Percentiles rank a stretch among this genome's conserved stretches.
These are phyloP conservation scores for Cromileptes altivelis DNA, from an alignment of 2,113 vertebrate genomes.

Conservation along the genomic window DNA sequence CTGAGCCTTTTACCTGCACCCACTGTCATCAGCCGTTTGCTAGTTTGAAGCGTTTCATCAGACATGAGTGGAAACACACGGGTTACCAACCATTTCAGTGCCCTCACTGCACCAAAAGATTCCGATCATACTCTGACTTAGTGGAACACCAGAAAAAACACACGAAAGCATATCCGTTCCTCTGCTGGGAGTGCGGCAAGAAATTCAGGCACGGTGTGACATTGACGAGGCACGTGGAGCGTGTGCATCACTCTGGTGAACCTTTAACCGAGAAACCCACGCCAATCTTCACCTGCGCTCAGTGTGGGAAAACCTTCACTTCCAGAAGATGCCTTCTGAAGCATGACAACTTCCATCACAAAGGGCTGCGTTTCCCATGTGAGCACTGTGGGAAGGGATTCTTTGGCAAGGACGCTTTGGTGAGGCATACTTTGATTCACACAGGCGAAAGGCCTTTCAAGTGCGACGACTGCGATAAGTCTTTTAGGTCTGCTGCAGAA, in stretches of 20 bases:
- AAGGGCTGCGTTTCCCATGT: slow-evolving; percentile 75
- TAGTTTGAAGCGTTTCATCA: slow-evolving; percentile 78
- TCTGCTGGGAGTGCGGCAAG: slow-evolving; percentile 83
- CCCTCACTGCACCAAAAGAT: slow-evolving; percentile 72
- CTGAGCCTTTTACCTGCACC: slow-evolving; percentile 73
- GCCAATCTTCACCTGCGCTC: slow-evolving; percentile 63
- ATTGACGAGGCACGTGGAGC: slow-evolving; percentile 75
- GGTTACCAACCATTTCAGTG: slow-evolving; percentile 81
- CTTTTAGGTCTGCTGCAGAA: slow-evolving; percentile 75
- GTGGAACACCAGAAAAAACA: slow-evolving; percentile 81
- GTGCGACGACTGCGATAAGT: slow-evolving; percentile 81
- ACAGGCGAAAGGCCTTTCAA: slow-evolving; percentile 80
- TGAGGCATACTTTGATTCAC: slow-evolving; percentile 79
- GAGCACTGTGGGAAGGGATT: slow-evolving; percentile 81
- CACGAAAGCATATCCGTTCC: slow-evolving; percentile 77
- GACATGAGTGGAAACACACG: slow-evolving; percentile 81
- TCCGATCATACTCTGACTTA: slow-evolving; percentile 75
- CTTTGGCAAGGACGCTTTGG: slow-evolving; percentile 78
- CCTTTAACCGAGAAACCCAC: slow-evolving; percentile 56
- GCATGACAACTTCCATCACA: slow-evolving; percentile 81
- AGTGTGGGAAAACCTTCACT: slow-evolving; percentile 77
- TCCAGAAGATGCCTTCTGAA: slow-evolving; percentile 75
- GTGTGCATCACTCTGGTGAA: slow-evolving; percentile 71
- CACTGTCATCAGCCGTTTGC: slow-evolving; percentile 72
- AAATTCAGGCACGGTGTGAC: slow-evolving; percentile 77